Evolutionary conservation across 2,888 invertebrate genomes (phyloP), one percentile per base, ranked within the genome.

Genomic region (Parnassius glacialis): DNA sequence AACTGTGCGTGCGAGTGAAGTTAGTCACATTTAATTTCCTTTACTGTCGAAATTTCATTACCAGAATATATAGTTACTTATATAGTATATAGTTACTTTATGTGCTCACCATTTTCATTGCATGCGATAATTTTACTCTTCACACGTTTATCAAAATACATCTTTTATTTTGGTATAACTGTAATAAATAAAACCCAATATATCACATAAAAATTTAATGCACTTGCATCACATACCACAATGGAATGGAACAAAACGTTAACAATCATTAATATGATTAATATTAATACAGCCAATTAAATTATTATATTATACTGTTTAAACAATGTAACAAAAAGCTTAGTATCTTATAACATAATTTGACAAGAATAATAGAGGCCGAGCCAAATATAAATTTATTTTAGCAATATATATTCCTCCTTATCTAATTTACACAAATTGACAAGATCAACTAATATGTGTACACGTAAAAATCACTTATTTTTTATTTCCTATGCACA

Each of bases 191-290:
- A 48, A 13, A n/a, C n/a, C n/a, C 67, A 77, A 78, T 63, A 76
- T 83, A 85, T 87, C 85, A 86, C 84, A 85, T 81, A 74, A 73
- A 73, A 76, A 74, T 83, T 83, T 85, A 84, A 80, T 84, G 73
- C 80, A 72, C 72, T 65, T 64, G 77, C 76, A 80, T 79, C 67
- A 64, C 72, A 79, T 81, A 81, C 81, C 83, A 68, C 71, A 84
- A 86, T 86, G 87, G 87, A 89, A 89, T 89, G 87, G 81, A 82
- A 83, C 73, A 78, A 79, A 73, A 65, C 50, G 50, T 63, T 64
- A 65, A 64, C 64, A 66, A 60, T 62, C 61, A 43, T 58, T 54
- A 67, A 48, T 48, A 54, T 61, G 52, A 64, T 55, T 43, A 3
- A 52, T 57, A 47, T 59, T 68, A 71, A 71, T 71, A 68, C 73